Base-by-base conservation (phyloP, 2,888 invertebrate species). In the Urechis unicinctus region DNA sequence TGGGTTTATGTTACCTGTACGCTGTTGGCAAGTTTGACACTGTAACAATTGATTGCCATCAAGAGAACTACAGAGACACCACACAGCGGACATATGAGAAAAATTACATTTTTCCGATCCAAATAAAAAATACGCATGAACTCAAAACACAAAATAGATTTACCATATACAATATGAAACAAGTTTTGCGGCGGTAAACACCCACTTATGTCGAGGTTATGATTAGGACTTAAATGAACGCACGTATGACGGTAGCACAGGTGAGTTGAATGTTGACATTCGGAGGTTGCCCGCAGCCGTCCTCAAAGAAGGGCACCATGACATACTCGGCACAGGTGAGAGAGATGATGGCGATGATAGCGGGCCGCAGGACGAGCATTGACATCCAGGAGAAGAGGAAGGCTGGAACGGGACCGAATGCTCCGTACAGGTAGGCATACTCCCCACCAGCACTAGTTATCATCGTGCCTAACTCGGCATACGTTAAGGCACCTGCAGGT, bases 1-100 rank as follows among this genome's bases (percentile, higher is more conserved):
- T 9, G 36, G 9, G 9, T 9, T 36, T 9, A 36, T 9, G 90
- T 85, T 79, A 94, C 92, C 80, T 94, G 94, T 50, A 94, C 90
- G 68, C 89, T 88, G 59, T 93, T 93, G 9, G 94, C 92, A 75
- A 93, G 81, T 79, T 89, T 89, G 57, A 93, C 93, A 80, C 93
- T 94, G 83, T 88, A 91, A 84, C 93, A 92, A 81, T 95, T 95
- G 68, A 95, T 87, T 74, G 90, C 87, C 72, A 92, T 84, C 74
- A 95, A 90, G 79, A 92, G 86, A 73, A 91, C 91, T 90, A 81
- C 31, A 79, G 78, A 5, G 58, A 42, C 25, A 31, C 43, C 41
- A 36, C 9, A 17, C 22, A 24, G 26, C 3, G 2, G 1, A 2
- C 3, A 21, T 24, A n/a, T 36, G 3, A n/a, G 6, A 26, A 50